phyloP scores from a whole-genome alignment of 2,113 vertebrate species.

The Columba janthina region DNA sequence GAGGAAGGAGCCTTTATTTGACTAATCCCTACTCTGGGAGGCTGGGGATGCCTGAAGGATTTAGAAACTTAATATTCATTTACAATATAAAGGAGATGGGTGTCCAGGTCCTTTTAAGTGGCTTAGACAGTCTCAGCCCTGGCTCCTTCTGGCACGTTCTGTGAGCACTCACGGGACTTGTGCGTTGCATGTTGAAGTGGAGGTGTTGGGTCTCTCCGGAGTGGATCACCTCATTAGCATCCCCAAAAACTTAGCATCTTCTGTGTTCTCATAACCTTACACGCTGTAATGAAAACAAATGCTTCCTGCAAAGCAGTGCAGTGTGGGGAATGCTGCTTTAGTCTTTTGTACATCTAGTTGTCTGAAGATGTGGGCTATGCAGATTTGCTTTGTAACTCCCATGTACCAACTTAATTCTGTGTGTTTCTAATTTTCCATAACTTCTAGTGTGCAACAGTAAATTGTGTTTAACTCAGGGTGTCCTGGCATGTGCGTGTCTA shows the following conservation, averaged over 20 bases:
- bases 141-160: not conserved
- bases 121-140: not conserved
- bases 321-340: not conserved
- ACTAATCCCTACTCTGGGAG: not conserved
- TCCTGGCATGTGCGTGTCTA: not conserved
- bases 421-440: conserved; percentile 47
- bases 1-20: not conserved
- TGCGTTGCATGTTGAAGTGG: not conserved
- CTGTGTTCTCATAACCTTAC: not conserved
- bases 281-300: not conserved
- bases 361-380: not conserved
- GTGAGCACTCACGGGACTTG: not conserved
- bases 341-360: not conserved
- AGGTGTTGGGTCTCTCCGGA: not conserved
- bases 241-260: not conserved
- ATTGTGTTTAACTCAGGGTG: not conserved
- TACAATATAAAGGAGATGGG: not conserved
- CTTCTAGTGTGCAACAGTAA: not conserved
- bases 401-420: not conserved
- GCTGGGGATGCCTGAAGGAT: not conserved
- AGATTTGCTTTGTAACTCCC: not conserved
- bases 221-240: not conserved
- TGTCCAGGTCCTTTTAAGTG: not conserved
- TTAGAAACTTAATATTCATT: not conserved
- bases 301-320: not conserved